Evolutionary conservation across 2,113 vertebrate species (phyloP), one percentile per base, ranked within the genome.

Genomic region (Tachycineta bicolor): DNA sequence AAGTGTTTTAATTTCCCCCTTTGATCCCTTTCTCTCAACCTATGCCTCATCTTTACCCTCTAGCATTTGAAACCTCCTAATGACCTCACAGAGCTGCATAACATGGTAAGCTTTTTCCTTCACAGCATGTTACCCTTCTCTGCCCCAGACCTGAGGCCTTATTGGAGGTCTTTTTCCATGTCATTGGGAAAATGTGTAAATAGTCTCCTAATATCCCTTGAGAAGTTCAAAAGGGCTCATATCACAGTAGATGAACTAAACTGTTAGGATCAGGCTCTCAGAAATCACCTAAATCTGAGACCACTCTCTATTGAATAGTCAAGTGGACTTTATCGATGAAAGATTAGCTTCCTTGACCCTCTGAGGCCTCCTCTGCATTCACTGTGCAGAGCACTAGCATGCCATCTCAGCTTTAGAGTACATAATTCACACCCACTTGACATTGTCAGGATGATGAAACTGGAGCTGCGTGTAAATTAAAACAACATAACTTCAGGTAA

Each of bases 1-100:
- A 79, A 96, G 16, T 58, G 33, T 31, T 91, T 76, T 93, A 52
- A 89, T 79, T 82, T 79, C n/a, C n/a, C n/a, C 18, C 37, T 44
- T 56, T 69, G 44, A 68, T 82, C n/a, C n/a, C 28, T 23, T 76
- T 89, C 18, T 69, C 62, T 87, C 64, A 63, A 21, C 2, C 25
- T 52, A 14, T 91, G 46, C 41, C 16, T 7, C 62, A 55, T 52
- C 53, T 76, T 87, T 84, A 71, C 19, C 10, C 5, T 78, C 34
- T 39, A 83, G 22, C 28, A 56, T 78, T 60, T 89, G 52, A 92
- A 83, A 82, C 28, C 33, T 60, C 53, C 33, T 43, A 68, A 85
- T 2, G 7, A 44, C 31, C 90, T 90, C 58, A 90, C 69, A 87
- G 49, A 60, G 4, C 33, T 49, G 28, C 23, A 52, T 24, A 58